These are phyloP conservation scores for Pithys albifrons DNA, from an alignment of 2,113 vertebrate species.

Conservation along the genomic window DNA sequence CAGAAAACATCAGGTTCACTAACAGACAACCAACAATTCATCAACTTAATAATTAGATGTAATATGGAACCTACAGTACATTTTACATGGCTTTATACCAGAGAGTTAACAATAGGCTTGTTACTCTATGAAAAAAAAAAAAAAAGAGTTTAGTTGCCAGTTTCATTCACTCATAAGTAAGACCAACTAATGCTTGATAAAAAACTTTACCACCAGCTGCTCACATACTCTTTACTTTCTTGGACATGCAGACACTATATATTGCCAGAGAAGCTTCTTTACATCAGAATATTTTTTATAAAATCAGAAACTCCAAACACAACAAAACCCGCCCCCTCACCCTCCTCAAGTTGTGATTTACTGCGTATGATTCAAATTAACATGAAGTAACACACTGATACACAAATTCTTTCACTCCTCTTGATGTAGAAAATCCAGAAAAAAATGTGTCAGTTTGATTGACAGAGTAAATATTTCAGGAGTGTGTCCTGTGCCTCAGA, in stretches of 20 bases:
- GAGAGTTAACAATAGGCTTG: not conserved
- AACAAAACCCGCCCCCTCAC: not conserved
- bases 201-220: not conserved
- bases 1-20: not conserved
- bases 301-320: not conserved
- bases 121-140: not conserved
- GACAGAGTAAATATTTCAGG: slow-evolving; percentile 4
- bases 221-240: not conserved
- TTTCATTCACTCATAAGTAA: not conserved
- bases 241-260: not conserved
- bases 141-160: not conserved
- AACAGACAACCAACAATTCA: not conserved
- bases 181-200: not conserved
- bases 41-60: not conserved
- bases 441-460: not conserved
- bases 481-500: not conserved
- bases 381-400: not conserved
- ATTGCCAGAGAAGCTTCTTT: not conserved
- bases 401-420: not conserved
- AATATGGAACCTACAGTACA: not conserved
- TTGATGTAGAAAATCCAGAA: not conserved
- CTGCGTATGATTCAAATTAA: not conserved
- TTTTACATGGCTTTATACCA: not conserved
- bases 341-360: not conserved
- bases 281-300: not conserved